Conservation (phyloP, 2,888 invertebrate genomes). For the Didymodactylos carnosus region DNA sequence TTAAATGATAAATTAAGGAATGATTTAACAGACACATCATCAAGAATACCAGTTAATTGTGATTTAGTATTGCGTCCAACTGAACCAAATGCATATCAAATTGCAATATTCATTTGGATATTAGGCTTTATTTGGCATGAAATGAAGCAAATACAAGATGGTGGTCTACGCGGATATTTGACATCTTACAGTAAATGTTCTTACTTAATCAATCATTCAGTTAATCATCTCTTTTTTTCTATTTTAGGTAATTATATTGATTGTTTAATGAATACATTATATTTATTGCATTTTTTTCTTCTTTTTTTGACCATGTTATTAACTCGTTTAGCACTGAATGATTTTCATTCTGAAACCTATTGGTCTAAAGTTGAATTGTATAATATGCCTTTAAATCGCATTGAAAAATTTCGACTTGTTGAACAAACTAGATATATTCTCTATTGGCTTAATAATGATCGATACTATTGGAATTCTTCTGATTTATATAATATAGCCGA, state of each 20-base stretch:
- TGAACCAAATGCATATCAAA: neutral
- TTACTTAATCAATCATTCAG: too few relatives aligned
- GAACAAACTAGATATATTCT: neutral
- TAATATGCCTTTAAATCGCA: neutral
- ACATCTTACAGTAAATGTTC: neutral
- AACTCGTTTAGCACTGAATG: neutral
- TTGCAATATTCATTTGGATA: slow-evolving; percentile 19
- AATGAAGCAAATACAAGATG: slow-evolving; percentile 21
- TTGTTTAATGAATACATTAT: neutral
- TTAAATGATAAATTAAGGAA: neutral
- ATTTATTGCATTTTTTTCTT: neutral
- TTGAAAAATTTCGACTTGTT: neutral
- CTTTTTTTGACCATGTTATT: neutral
- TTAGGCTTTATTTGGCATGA: slow-evolving; percentile 24
- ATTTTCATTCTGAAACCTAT: neutral
- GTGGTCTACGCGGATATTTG: slow-evolving; percentile 15
- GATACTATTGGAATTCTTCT: slow-evolving; percentile 22
- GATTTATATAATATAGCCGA: slow-evolving; percentile 25
- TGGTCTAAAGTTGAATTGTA: neutral
- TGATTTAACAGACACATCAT: neutral
- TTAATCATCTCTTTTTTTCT: neutral
- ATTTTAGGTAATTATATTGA: neutral
- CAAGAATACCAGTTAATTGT: neutral
- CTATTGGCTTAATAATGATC: slow-evolving; percentile 18
- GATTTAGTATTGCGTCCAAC: neutral